Evolutionary conservation across 2,888 invertebrate species (phyloP), one percentile per base, ranked within the genome.

Genomic region (Teleiodes luculella): DNA sequence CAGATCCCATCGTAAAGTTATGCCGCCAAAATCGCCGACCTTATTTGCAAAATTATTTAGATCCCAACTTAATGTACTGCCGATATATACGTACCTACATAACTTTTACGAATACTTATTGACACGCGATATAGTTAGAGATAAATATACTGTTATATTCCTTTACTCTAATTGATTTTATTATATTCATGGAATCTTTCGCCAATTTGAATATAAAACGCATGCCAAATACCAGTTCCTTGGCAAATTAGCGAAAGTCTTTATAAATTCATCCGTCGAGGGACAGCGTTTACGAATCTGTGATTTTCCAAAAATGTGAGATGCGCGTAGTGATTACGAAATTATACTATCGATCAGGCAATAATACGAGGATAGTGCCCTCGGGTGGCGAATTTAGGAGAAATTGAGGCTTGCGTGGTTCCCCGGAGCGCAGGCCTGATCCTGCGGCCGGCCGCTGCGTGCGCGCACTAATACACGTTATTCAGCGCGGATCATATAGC

Each of bases 291-390:
- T 55, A 54, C 30, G 18, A 51, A 41, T 41, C 51, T 31, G 31
- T 41, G 57, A 58, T 58, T 73, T 71, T 58, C 64, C 66, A 74
- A 75, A 77, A 70, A 76, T 79, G 70, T 76, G 65, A 74, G 70
- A 70, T 67, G 70, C 67, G 73, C 68, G 69, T 77, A 74, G 78
- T 81, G 78, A 84, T 85, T 83, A 79, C 75, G 71, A 80, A 87
- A 83, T 85, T 85, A 83, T 80, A 80, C 79, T 83, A 86, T 86
- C 85, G 84, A 87, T 86, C 85, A 75, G 75, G 73, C 78, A 80
- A 80, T 85, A 84, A 85, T 81, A 80, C 75, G 72, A 66, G 75
- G 70, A 79, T 79, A 81, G 75, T 72, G 79, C 83, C 86, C 83
- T 70, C 71, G 66, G 83, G 87, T 68, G 67, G 78, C 70, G 75